Evolutionary conservation across 35 echinoderm and acorn worm genomes (phyloP), one percentile per base, ranked within the genome.

Genomic region (Ophiothrix spiculata): DNA sequence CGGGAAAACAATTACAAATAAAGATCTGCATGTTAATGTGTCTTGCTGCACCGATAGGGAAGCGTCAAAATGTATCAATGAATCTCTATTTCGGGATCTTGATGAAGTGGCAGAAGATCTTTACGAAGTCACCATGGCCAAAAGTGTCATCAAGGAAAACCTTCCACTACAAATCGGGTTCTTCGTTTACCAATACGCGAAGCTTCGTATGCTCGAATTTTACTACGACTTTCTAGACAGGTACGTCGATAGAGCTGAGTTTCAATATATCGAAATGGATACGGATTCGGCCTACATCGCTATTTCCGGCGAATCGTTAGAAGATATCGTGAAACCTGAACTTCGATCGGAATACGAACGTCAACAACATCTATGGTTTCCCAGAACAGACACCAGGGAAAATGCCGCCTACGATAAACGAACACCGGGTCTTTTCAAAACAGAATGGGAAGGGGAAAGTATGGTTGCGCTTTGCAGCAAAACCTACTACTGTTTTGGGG

Each of bases 131-230:
- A 41, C 77, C 19, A 34, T 78, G 31, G 36, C 35, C 49, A 85
- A 86, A 90, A 32, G 74, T 12, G 25, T 25, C 15, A 45, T 90
- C 29, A 32, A 77, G 17, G 23, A 85, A 36, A 45, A 90, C 82
- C 82, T 90, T 28, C 88, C 88, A 1, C 6, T 89, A 39, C 87
- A 89, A 74, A 89, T 89, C 40, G 87, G 86, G 19, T 84, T 29
- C 37, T 82, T 84, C 39, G 87, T 89, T 12, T 84, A 89, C 29
- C 86, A 88, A 82, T 74, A 81, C 37, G 86, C 80, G 23, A 84
- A 90, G 42, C 36, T 90, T n/a, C 35, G 88, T 34, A 90, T 90
- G 88, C 39, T 90, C 19, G 36, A 90, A 28, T 90, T 90, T 78
- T 85, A 90, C 46, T 90, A 84, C 80, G 87, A 90, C 33, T 90